Conservation (phyloP, 2,113 vertebrate species). For the Siniperca knerii region DNA sequence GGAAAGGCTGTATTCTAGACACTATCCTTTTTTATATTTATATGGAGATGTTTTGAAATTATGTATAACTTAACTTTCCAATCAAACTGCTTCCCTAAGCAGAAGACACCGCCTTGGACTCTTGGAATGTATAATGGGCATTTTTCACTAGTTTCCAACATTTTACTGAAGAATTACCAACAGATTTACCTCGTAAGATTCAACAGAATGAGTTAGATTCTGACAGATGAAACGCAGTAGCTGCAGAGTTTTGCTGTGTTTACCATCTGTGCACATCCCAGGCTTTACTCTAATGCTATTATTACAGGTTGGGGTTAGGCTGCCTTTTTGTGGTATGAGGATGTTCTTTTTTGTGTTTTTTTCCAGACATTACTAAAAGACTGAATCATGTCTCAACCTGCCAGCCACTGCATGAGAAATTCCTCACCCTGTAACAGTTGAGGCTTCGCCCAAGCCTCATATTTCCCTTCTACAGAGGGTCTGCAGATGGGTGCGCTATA, state of each 20-base stretch:
- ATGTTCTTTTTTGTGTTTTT: background rate
- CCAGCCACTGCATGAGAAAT: conserved; percentile 50
- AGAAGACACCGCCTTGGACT: too few species aligned
- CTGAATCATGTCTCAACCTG: conserved; percentile 54
- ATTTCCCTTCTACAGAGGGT: conserved; percentile 22
- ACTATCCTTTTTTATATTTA: too few species aligned
- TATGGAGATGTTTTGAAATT: too few species aligned
- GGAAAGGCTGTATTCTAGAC: too few species aligned
- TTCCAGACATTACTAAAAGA: conserved; percentile 9
- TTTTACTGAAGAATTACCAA: background rate
- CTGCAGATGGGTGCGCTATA: background rate
- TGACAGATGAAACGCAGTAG: background rate
- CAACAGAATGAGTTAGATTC: background rate
- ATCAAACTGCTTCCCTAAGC: too few species aligned
- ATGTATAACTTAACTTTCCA: too few species aligned
- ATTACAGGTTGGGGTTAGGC: conserved; percentile 48
- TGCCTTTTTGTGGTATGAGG: background rate
- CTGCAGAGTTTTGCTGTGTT: conserved; percentile 2
- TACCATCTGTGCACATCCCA: background rate
- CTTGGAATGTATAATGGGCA: background rate
- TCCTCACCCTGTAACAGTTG: conserved; percentile 34
- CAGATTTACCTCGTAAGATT: background rate
- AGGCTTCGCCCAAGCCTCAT: conserved; percentile 21
- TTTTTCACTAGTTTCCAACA: background rate
- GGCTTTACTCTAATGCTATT: conserved; percentile 28